These are phyloP conservation scores for Serranus cabrilla DNA, from an alignment of 2,797 vertebrate genomes.

Conservation along the genomic window DNA sequence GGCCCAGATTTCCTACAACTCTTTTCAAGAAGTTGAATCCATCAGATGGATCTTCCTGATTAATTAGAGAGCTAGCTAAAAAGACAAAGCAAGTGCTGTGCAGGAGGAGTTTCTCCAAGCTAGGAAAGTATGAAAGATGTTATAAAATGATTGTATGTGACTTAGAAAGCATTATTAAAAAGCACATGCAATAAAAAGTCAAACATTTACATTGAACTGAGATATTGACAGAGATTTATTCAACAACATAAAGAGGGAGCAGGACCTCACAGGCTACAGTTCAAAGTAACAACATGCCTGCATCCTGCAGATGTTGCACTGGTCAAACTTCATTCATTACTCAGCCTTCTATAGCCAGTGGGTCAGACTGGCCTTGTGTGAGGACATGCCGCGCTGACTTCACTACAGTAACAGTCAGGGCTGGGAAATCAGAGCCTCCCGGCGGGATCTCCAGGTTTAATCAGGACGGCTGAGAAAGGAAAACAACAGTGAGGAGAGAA, in stretches of 20 bases:
- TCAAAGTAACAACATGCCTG: conserved; percentile 17
- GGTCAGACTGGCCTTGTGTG: conserved; percentile 58
- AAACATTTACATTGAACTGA: neutral
- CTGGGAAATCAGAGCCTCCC: conserved; percentile 76
- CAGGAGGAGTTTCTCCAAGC: neutral
- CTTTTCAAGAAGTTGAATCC: neutral
- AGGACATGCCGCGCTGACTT: conserved; percentile 73
- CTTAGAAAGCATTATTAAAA: neutral
- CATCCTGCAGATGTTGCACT: conserved; percentile 50
- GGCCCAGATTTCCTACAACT: neutral
- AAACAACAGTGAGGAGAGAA: conserved; percentile 64
- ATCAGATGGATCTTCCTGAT: neutral
- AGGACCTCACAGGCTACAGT: conserved; percentile 26
- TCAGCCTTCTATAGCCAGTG: conserved; percentile 31
- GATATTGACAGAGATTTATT: neutral
- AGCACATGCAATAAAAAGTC: neutral
- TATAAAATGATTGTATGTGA: neutral
- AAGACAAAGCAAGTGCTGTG: neutral
- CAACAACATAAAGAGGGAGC: neutral
- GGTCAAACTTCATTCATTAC: conserved; percentile 55
- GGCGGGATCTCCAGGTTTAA: conserved; percentile 70
- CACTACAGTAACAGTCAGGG: conserved; percentile 74
- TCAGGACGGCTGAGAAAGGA: conserved; percentile 75
- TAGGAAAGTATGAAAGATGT: neutral
- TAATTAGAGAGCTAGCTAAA: neutral